Evolutionary conservation across 2,113 vertebrate species (phyloP).

Genomic region (Callipepla californica): DNA sequence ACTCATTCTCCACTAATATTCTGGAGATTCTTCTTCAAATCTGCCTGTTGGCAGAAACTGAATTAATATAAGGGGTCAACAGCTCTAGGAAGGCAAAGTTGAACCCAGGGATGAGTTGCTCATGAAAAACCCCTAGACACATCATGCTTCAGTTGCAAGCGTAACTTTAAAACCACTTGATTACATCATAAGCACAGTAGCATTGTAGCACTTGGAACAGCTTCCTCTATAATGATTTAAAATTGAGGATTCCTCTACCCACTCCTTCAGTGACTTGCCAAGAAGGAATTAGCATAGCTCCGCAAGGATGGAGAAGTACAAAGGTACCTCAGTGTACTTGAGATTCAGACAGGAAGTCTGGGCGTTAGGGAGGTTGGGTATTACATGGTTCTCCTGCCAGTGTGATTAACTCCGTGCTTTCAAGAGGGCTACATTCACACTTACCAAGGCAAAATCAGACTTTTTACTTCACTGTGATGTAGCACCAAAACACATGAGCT

Average conservation of each 20-base stretch:
- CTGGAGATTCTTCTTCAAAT: rapidly evolving
- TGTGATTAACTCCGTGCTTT: not conserved
- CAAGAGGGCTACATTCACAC: not conserved
- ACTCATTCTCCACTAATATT: not conserved
- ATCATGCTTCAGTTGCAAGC: not conserved
- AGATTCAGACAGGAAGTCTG: not conserved
- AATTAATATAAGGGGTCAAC: not conserved
- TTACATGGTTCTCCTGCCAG: not conserved
- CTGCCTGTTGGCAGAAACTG: not conserved
- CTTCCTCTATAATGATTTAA: not conserved
- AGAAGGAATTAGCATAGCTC: not conserved
- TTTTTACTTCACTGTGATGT: not conserved
- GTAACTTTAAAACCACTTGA: not conserved
- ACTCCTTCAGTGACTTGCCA: not conserved
- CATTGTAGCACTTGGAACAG: not conserved
- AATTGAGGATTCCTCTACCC: not conserved
- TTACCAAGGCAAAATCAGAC: not conserved
- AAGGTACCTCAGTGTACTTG: not conserved
- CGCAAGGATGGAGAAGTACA: not conserved
- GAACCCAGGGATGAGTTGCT: not conserved
- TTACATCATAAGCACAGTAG: not conserved
- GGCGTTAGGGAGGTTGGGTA: not conserved
- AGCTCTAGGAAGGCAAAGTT: not conserved
- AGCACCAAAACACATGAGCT: not conserved
- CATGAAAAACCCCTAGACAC: not conserved